Evolutionary conservation across 2,888 invertebrate species (phyloP).

Genomic region (Drosophila incognita): DNA sequence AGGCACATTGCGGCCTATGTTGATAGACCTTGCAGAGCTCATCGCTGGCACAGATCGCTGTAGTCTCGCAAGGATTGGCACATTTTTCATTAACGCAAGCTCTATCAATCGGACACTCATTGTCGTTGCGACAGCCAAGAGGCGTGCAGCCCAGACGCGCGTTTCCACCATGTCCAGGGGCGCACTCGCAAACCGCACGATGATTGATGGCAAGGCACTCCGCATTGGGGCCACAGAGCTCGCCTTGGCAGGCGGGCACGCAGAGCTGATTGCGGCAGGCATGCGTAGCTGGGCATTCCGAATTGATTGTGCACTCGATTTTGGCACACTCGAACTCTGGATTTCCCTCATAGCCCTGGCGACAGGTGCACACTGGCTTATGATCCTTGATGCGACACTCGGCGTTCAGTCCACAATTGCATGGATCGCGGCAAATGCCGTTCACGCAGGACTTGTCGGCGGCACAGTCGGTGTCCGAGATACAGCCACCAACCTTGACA

Average conservation of each 20-base stretch:
- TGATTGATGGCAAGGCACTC: conserved; percentile 93
- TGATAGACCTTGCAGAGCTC: conserved; percentile 91
- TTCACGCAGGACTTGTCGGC: conserved; percentile 92
- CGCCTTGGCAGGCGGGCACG: conserved; percentile 91
- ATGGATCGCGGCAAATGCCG: conserved; percentile 92
- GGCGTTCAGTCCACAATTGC: conserved; percentile 93
- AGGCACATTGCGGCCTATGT: conserved; percentile 92
- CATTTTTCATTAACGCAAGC: conserved; percentile 94
- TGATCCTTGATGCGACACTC: conserved; percentile 94
- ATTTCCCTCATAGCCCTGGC: conserved; percentile 93
- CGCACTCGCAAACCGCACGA: conserved; percentile 93
- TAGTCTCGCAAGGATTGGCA: conserved; percentile 89
- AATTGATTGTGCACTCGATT: conserved; percentile 90
- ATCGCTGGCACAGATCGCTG: conserved; percentile 89
- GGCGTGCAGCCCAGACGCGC: conserved; percentile 91
- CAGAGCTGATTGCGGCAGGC: conserved; percentile 93
- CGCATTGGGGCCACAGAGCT: conserved; percentile 91
- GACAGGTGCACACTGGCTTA: conserved; percentile 94
- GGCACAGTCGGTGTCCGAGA: conserved; percentile 91
- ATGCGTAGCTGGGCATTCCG: conserved; percentile 93
- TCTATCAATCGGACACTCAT: conserved; percentile 92
- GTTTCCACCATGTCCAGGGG: conserved; percentile 92
- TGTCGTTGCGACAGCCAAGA: conserved; percentile 92
- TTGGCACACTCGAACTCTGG: conserved; percentile 92
- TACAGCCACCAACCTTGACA: conserved; percentile 88